Percentiles rank a stretch among this genome's conserved stretches.
Evolutionary conservation across 2,797 vertebrate species (phyloP).

Genomic region (Gadopsis bispinosus): DNA sequence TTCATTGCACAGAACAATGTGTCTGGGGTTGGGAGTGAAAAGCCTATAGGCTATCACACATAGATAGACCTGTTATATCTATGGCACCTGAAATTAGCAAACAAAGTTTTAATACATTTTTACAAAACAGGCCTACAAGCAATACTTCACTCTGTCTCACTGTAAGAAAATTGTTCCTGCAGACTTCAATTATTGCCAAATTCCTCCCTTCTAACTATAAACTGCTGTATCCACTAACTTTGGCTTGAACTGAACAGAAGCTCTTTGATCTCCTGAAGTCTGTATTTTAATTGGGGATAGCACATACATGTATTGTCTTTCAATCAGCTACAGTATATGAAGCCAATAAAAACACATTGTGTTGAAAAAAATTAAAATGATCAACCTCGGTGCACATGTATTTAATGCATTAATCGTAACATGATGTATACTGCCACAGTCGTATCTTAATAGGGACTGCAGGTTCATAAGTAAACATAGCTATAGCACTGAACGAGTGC

Average conservation of each 20-base stretch:
- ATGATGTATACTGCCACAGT: neutral
- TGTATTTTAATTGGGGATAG: constrained; percentile 26
- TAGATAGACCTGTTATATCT: neutral
- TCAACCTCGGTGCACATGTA: neutral
- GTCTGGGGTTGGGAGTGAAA: neutral
- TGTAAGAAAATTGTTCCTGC: neutral
- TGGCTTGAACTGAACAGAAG: neutral
- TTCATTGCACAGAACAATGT: neutral
- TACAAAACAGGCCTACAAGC: neutral
- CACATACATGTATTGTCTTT: neutral
- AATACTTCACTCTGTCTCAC: neutral
- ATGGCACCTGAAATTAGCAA: constrained; percentile 4
- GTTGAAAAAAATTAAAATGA: neutral
- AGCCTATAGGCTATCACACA: neutral
- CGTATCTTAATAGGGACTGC: constrained; percentile 8
- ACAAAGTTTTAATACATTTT: neutral
- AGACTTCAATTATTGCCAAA: neutral
- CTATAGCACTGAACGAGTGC: neutral
- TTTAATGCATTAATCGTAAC: constrained; percentile 2
- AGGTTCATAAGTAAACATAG: constrained; percentile 18
- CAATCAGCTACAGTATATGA: constrained; percentile 8
- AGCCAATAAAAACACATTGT: neutral
- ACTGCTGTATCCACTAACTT: constrained; percentile 1
- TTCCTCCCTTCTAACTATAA: neutral
- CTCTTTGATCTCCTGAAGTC: constrained; percentile 15